Base-by-base conservation (phyloP, 1,140 invertebrate species). In the Odontomachus brunneus region DNA sequence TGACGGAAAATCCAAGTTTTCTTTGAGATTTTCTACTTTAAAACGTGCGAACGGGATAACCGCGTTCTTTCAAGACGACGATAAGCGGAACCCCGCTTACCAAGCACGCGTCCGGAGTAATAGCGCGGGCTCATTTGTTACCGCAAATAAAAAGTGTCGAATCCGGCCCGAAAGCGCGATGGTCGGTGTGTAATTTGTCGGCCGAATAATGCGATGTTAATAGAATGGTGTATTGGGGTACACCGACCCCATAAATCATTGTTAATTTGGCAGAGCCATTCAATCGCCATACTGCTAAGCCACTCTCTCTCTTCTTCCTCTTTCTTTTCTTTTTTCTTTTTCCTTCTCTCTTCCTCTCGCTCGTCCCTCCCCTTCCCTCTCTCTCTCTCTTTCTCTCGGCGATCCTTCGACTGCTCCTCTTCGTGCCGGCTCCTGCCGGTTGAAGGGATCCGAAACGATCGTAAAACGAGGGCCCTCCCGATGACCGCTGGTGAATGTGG, bases 201-300 rank as follows among this genome's bases (percentile, higher is more conserved):
- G 87, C 82, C 80, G 82, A 85, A 91, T 93, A 93, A 93, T 93
- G 89, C 87, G 92, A 93, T 92, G 93, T 93, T 93, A 93, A 93
- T 93, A 93, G 91, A 93, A 93, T 91, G 90, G 91, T 91, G 87
- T 91, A 87, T 87, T 57, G 81, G 74, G 80, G 73, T 80, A 80
- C 89, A 89, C 84, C 84, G 86, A 89, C 62, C 82, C 82, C 92
- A 92, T 93, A 93, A 93, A 93, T 93, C 93, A 93, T 89, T 84
- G 84, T 92, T 93, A 93, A 93, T 93, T 93, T 93, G 92, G 89
- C 92, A 92, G 89, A 87, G 91, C 86, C 87, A 84, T 88, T 87
- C 87, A 90, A 90, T 90, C 87, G 80, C 84, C 86, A 75, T 88
- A 89, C 91, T 92, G 89, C 91, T 83, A 82, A 80, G 60, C 71